Evolutionary conservation across 2,113 vertebrate genomes (phyloP), one percentile per base, ranked within the genome.

Genomic region (Paradoxurus hermaphroditus): DNA sequence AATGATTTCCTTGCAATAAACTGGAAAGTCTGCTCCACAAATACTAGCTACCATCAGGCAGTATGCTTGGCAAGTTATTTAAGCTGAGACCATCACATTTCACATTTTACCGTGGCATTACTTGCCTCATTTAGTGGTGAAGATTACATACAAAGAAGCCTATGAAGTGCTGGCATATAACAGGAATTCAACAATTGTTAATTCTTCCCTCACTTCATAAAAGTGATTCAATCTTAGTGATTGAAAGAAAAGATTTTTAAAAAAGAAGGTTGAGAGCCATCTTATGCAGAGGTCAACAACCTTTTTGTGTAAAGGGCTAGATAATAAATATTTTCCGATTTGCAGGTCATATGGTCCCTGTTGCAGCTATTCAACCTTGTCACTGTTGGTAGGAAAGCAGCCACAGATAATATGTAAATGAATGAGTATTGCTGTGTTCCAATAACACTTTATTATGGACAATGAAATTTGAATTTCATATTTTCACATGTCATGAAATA

Each of bases 381-480:
- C 68, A 70, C 15, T 56, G 14, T 53, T 53, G 23, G 39, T 51
- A 13, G 59, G 16, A 83, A 95, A 41, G 36, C 11, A 91, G 51
- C 4, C 44, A 25, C 79, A 53, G 39, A 41, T 36, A 39, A n/a
- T 67, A 56, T 4, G 3, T 25, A 41, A 90, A 78, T 77, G 19
- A 81, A 4, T 73, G 25, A 41, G 29, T 41, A 9, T 88, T 36
- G 21, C 16, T 81, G 1, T 91, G 51, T 89, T 85, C 34, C 46
- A 90, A 10, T 83, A 81, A 12, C 9, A 88, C 34, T 91, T 88
- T 62, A 87, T 73, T 81, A 72, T 27, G 13, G 41, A 46, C 62
- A 82, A 44, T 75, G 21, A 85, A 59, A 70, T 95, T 91, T 96
- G 36, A 92, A 86, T 86, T 94, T 96, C 13, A 27, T 70, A 79